Evolutionary conservation across 2,797 vertebrate genomes (phyloP).

Genomic region (Mallotus villosus): DNA sequence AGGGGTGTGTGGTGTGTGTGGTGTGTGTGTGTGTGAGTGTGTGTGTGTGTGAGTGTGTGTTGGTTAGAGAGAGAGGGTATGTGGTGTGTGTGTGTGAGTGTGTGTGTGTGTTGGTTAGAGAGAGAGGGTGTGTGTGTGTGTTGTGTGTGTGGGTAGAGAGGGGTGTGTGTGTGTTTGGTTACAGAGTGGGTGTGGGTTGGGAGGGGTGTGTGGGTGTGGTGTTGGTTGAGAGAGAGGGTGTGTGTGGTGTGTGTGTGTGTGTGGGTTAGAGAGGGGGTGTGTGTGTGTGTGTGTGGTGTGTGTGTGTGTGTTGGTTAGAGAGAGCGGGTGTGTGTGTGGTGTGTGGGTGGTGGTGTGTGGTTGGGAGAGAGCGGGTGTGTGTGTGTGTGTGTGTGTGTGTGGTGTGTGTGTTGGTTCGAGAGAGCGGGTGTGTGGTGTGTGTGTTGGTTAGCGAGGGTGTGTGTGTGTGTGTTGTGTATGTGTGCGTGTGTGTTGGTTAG

Average conservation of each 20-base stretch:
- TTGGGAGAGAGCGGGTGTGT: no score
- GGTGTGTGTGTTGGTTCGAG: no score
- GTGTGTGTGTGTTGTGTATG: no score
- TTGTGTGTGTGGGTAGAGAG: not conserved
- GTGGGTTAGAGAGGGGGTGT: not conserved
- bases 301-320: not conserved
- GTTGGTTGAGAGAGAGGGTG: not conserved
- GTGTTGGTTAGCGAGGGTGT: not conserved
- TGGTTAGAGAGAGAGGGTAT: not conserved
- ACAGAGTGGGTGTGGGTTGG: not conserved
- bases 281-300: not conserved
- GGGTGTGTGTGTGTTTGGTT: no score
- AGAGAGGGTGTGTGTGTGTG: not conserved
- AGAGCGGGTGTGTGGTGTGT: not conserved
- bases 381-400: no score
- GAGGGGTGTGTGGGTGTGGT: not conserved
- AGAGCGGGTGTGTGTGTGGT: not conserved
- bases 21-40: not conserved
- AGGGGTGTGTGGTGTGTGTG: no score
- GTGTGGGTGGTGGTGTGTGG: not conserved
- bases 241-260: no score
- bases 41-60: not conserved
- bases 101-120: not conserved
- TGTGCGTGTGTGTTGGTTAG: not conserved
- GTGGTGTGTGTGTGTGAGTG: not conserved